Conservation (phyloP, 2,888 invertebrate genomes). For the Machimus atricapillus region DNA sequence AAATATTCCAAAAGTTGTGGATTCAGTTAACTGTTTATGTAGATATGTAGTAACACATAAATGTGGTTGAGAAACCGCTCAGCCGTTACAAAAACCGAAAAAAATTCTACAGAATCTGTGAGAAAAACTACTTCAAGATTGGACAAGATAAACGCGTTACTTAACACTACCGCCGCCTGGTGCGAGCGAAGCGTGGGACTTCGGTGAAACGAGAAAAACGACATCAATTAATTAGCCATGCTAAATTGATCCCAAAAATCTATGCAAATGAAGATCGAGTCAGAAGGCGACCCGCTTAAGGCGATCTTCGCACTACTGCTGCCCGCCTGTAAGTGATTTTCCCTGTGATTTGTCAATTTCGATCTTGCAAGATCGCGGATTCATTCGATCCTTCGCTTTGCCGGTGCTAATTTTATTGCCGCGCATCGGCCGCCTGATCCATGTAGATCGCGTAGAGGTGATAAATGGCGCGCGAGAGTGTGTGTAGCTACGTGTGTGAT, state of each 20-base stretch:
- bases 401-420: background rate
- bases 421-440: background rate
- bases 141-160: conserved; percentile 16
- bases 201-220: conserved; percentile 1
- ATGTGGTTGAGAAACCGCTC: background rate
- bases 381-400: background rate
- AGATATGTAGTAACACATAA: background rate
- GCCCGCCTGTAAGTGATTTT: background rate
- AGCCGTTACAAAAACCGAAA: background rate
- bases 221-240: conserved; percentile 32
- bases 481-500: background rate
- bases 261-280: conserved; percentile 18
- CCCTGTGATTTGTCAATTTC: conserved; percentile 21
- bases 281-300: background rate
- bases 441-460: background rate
- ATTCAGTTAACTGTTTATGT: too few species aligned
- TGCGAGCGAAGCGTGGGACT: conserved; percentile 6
- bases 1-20: too few species aligned
- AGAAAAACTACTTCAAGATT: background rate
- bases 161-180: background rate
- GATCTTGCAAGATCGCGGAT: conserved; percentile 16
- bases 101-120: background rate
- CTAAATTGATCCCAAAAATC: conserved; percentile 33
- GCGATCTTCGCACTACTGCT: background rate
- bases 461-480: background rate